Evolutionary conservation across 2,888 invertebrate species (phyloP), one percentile per base, ranked within the genome.

Genomic region (Biston stratarius): DNA sequence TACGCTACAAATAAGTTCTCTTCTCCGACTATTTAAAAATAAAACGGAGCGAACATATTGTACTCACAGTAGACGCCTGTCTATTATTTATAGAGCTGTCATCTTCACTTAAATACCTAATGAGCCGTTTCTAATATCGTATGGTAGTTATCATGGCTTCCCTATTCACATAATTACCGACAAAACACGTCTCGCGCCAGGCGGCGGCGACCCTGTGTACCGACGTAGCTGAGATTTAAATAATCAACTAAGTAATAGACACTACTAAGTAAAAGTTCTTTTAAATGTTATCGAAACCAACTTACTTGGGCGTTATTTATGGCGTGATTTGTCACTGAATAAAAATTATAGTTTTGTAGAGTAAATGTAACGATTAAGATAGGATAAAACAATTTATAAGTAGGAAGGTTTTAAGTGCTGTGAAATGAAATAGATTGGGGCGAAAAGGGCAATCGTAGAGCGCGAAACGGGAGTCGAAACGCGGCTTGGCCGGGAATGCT

Each of bases 41-140:
- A 88, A n/a, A 88, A 87, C 83, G 81, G 83, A 47, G 15, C 36
- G 61, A 56, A 45, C 64, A 83, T 83, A 77, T 78, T 86, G 84
- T 84, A 83, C 82, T 82, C 78, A 81, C 74, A 79, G 80, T 79
- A 83, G 82, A 83, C 81, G 79, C 73, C 77, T 79, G 84, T 78
- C 78, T 75, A 74, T 87, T 92, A 92, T 91, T 90, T 91, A 89
- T 89, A 85, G 90, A 89, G 79, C 86, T 92, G 92, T 92, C 93
- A 92, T 88, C 83, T 88, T 83, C 83, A 83, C 86, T 92, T 92
- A 91, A 89, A 89, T 80, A 90, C 85, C 89, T 92, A 93, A 92
- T 92, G 92, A 93, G 90, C 86, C 91, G 92, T 87, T 88, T 90
- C 90, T 86, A 87, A 91, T 90, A 89, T 86, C 81, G 89, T 89